Conservation (phyloP, 64 coral and sea anemone species). For the Montipora capricornis region DNA sequence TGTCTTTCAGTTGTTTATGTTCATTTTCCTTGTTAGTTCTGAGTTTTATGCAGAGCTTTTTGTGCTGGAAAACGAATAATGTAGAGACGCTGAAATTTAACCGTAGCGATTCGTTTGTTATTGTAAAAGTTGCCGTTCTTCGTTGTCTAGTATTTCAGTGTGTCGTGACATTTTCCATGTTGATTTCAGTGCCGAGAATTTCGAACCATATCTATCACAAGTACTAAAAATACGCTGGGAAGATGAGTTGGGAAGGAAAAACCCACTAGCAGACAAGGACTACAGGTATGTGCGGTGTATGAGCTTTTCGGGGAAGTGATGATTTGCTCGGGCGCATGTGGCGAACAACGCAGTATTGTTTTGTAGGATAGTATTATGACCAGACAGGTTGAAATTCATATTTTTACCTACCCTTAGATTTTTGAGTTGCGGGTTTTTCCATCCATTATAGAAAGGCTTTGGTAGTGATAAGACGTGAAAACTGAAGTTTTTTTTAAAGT, state of each 20-base stretch:
- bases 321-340: conserved; percentile 12
- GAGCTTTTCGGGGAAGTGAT: conserved; percentile 1
- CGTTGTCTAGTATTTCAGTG: conserved; percentile 43
- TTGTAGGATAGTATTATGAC: not conserved
- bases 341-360: conserved; percentile 35
- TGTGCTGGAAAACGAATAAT: not conserved
- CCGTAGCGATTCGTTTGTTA: not conserved
- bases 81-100: too few relatives aligned
- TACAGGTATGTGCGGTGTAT: conserved; percentile 74
- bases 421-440: not conserved
- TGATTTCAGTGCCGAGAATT: conserved; percentile 93
- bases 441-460: not conserved
- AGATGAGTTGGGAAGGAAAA: conserved; percentile 87
- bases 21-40: conserved; percentile 2
- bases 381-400: not conserved
- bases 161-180: conserved; percentile 60
- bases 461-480: not conserved
- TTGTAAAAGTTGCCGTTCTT: not conserved
- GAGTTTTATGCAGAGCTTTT: conserved; percentile 26
- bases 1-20: not conserved
- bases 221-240: conserved; percentile 98
- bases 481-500: not conserved
- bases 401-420: not conserved
- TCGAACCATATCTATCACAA: conserved; percentile 95
- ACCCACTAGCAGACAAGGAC: conserved; percentile 76